These are phyloP conservation scores for Myotis davidii DNA, from an alignment of 2,113 vertebrate genomes.

Conservation along the genomic window DNA sequence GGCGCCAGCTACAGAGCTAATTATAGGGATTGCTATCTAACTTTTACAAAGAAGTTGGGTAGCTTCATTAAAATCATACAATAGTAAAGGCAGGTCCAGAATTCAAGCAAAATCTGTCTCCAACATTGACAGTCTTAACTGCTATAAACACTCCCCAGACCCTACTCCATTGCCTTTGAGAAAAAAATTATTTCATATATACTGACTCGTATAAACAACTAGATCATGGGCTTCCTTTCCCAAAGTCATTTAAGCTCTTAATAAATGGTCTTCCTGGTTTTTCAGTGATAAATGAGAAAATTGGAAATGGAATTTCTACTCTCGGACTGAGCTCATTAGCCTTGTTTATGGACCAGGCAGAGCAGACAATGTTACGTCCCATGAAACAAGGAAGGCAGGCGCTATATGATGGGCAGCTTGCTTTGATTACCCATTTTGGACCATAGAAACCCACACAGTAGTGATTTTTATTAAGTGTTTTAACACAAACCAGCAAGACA, in stretches of 20 bases:
- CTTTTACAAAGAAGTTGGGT: background rate
- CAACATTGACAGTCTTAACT: background rate
- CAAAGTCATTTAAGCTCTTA: conserved; percentile 39
- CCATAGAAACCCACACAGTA: background rate
- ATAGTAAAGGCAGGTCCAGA: background rate
- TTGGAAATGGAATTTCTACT: background rate
- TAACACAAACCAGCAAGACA: conserved; percentile 59
- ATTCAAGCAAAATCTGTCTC: conserved; percentile 13
- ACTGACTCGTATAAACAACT: conserved; percentile 57
- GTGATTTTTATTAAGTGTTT: conserved; percentile 58
- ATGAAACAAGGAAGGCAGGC: background rate
- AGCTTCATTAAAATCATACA: background rate
- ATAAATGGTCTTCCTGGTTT: conserved; percentile 29
- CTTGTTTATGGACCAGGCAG: background rate
- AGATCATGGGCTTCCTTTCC: conserved; percentile 17
- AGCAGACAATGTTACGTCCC: background rate
- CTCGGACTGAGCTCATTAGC: conserved; percentile 12
- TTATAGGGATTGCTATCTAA: background rate
- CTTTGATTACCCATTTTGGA: conserved; percentile 22
- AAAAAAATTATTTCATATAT: conserved; percentile 55
- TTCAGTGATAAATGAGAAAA: conserved; percentile 3
- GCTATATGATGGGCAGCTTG: background rate
- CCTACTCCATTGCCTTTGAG: background rate
- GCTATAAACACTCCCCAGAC: background rate
- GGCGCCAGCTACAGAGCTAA: background rate